These are phyloP conservation scores for Patiria miniata DNA, from an alignment of 35 echinoderm and acorn worm species.

Conservation along the genomic window DNA sequence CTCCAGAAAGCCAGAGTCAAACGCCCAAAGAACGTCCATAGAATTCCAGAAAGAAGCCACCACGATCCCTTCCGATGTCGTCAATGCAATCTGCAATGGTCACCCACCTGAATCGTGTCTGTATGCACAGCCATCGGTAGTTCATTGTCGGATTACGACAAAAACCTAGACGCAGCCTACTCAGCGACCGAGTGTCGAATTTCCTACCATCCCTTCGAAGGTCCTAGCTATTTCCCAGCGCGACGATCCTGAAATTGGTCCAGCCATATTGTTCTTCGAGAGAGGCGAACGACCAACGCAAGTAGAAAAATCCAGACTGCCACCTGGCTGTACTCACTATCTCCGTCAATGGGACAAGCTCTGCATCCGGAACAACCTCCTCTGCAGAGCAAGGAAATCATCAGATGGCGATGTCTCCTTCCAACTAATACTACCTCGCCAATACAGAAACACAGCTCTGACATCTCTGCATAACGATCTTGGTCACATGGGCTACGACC, in stretches of 20 bases:
- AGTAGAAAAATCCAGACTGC: background rate
- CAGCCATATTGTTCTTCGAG: background rate
- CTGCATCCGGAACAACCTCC: background rate
- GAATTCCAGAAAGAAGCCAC: background rate
- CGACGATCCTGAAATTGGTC: background rate
- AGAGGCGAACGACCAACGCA: background rate
- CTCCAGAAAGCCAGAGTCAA: background rate
- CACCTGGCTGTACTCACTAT: background rate
- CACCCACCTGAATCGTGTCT: background rate
- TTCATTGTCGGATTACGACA: background rate
- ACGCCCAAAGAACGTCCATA: background rate
- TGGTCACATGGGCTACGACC: slow-evolving; percentile 33
- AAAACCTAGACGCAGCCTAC: background rate
- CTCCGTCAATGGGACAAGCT: slow-evolving; percentile 30
- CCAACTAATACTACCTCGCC: slow-evolving; percentile 38
- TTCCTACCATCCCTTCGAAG: too few species aligned
- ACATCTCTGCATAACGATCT: slow-evolving; percentile 16
- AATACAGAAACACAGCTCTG: background rate
- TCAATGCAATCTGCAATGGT: background rate
- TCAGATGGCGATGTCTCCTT: background rate
- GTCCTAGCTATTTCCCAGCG: background rate
- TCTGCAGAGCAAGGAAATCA: slow-evolving; percentile 8
- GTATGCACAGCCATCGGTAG: background rate
- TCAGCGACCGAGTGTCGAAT: background rate
- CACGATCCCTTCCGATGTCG: background rate